Evolutionary conservation across 2,113 vertebrate genomes (phyloP), one percentile per base, ranked within the genome.

Genomic region (Xenopus borealis): DNA sequence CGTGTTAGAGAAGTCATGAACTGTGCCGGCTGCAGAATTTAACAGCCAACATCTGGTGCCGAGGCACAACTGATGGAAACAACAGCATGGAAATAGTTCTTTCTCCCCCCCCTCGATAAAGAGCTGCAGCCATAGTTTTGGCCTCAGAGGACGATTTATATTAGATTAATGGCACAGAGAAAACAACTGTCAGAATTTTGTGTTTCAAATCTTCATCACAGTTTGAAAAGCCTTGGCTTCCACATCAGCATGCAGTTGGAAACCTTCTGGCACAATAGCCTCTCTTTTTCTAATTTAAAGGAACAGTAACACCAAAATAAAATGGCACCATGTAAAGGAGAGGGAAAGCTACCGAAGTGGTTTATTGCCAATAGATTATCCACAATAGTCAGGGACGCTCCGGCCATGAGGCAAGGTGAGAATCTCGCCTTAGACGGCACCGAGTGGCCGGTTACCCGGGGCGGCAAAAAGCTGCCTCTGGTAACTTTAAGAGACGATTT

Each of bases 41-140:
- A 91, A 86, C 93, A 92, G 88, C 87, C 89, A 87, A 86, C 94
- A 95, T 92, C 92, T 95, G 93, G 89, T 82, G 83, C 80, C 79
- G 85, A 90, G 75, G 83, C 87, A 20, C 10, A 33, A 69, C 89
- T 85, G 87, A 78, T 86, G 89, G 79, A 79, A 90, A 86, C 78
- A 19, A 83, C 50, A 66, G 72, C 85, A 65, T 81, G 88, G 88
- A 87, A 85, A 66, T 85, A 52, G 74, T 88, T 83, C 52, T 68
- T 30, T 59, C 17, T 7, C 45, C 58, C 20, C 40, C 81, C 19
- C 76, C 69, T 83, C 50, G 4, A 80, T 78, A 69, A 70, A 81
- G 79, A 66, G 69, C 79, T 79, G 79, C 62, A 40, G 62, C 23
- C 23, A 30, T 23, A 13, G 63, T 18, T 82, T 79, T 45, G 82